phyloP scores from a whole-genome alignment of 2,113 vertebrate genomes.

The Struthidea cinerea region DNA sequence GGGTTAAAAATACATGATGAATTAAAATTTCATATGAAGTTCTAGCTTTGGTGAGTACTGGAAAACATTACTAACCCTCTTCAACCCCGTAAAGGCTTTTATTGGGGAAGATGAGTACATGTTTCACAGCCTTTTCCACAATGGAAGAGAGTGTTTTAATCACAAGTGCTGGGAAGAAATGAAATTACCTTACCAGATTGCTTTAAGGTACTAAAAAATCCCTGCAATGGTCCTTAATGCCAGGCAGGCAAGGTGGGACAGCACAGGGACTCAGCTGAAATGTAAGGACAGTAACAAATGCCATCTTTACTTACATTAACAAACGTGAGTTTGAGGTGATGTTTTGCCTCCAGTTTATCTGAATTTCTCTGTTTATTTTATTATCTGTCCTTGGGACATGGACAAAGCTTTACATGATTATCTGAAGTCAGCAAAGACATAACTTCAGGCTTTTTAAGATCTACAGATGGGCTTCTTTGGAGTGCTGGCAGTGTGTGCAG shows the following conservation, averaged over 20 bases:
- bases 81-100: background rate
- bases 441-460: background rate
- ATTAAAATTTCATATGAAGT: constrained; percentile 31
- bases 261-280: background rate
- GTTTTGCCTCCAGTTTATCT: constrained; percentile 27
- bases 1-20: background rate
- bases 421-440: background rate
- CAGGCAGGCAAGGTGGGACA: background rate
- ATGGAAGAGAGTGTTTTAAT: background rate
- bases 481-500: background rate
- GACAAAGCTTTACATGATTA: background rate
- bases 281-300: background rate
- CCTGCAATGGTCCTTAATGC: background rate
- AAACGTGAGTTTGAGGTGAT: background rate
- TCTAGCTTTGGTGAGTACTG: background rate
- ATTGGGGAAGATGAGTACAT: background rate
- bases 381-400: background rate
- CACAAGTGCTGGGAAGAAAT: background rate
- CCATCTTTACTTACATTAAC: background rate
- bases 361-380: background rate
- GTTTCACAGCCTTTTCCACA: constrained; percentile 26
- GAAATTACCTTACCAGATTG: constrained; percentile 32
- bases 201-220: background rate
- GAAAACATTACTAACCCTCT: constrained; percentile 1
- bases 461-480: background rate